Evolutionary conservation across 2,888 invertebrate species (phyloP), one percentile per base, ranked within the genome.

Genomic region (Arge pagana): DNA sequence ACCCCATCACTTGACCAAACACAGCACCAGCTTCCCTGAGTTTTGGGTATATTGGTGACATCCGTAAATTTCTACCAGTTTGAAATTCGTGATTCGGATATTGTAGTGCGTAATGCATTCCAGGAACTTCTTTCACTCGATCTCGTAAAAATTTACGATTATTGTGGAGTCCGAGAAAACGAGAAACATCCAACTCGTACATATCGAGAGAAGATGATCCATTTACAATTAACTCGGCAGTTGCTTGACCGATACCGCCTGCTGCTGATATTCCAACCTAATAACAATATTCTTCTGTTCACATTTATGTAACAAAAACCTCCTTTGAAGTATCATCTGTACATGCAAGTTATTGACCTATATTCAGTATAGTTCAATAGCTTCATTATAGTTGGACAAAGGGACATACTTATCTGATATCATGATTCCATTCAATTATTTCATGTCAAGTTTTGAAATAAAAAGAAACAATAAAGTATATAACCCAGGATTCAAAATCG

Each of bases 1-100:
- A 98, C 0, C 97, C 97, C 95, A 97, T 97, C 21, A 93, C 92
- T 76, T 97, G 96, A 0, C 95, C 94, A 73, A 98, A 98, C 4
- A 95, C 90, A 0, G 95, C 98, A 0, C 96, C 96, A 7, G 89
- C 90, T 71, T 92, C 92, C 58, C 90, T 84, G 11, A 97, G 79
- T 53, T 93, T 89, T 0, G 96, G 93, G 79, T 95, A 96, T 57
- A 98, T 91, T 0, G 97, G 96, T 0, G 96, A 96, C 84, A 94
- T 90, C 45, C 98, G 82, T 11, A 98, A 79, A 74, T 95, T 94
- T 45, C 96, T 83, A 0, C 95, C 92, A 1, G 90, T 93, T 69
- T 86, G 82, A 66, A 92, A 96, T 78, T 96, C 95, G 60, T 85
- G 83, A 70, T 90, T 88, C 0, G 93, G 93, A 77, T 93, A 94